Conservation (phyloP, 2,797 vertebrate species). For the Anguilla megastoma region DNA sequence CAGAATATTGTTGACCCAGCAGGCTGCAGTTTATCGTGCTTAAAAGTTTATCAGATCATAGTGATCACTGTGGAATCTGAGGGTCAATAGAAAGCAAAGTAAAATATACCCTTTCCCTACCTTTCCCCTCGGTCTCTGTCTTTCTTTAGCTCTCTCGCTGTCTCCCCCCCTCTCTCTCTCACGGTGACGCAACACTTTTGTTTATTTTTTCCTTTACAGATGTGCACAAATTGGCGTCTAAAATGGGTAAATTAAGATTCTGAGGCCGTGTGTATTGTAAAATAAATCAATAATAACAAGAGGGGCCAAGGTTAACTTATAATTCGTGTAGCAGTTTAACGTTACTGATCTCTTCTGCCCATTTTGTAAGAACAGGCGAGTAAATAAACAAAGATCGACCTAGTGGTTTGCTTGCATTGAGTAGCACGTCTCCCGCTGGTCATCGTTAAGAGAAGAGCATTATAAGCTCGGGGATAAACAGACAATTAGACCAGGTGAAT, state of each 20-base stretch:
- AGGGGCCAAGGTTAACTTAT: conserved; percentile 44
- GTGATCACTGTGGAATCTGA: conserved; percentile 63
- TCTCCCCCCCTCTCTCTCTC: conserved; percentile 54
- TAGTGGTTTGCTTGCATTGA: conserved; percentile 71
- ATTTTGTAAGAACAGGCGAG: conserved; percentile 61
- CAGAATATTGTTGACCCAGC: conserved; percentile 40
- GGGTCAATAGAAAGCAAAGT: conserved; percentile 66
- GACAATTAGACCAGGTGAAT: conserved; percentile 83
- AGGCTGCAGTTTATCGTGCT: conserved; percentile 46
- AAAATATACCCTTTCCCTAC: conserved; percentile 61
- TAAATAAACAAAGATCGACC: conserved; percentile 70
- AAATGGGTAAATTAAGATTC: conserved; percentile 33
- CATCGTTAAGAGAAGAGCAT: conserved; percentile 67
- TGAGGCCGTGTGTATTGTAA: conserved; percentile 1
- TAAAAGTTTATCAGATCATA: conserved; percentile 51
- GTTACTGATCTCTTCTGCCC: conserved; percentile 48
- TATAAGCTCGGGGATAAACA: conserved; percentile 77
- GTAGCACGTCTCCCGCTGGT: conserved; percentile 68
- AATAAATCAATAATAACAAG: conserved; percentile 33
- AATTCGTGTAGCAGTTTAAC: conserved; percentile 37
- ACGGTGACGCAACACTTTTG: conserved; percentile 66
- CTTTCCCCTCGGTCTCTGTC: conserved; percentile 52
- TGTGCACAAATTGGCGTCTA: conserved; percentile 49
- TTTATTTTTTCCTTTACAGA: conserved; percentile 68
- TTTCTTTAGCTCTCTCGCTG: conserved; percentile 56